phyloP scores from a whole-genome alignment of 2,888 invertebrate genomes.

The Noctuana brunneofusca region DNA sequence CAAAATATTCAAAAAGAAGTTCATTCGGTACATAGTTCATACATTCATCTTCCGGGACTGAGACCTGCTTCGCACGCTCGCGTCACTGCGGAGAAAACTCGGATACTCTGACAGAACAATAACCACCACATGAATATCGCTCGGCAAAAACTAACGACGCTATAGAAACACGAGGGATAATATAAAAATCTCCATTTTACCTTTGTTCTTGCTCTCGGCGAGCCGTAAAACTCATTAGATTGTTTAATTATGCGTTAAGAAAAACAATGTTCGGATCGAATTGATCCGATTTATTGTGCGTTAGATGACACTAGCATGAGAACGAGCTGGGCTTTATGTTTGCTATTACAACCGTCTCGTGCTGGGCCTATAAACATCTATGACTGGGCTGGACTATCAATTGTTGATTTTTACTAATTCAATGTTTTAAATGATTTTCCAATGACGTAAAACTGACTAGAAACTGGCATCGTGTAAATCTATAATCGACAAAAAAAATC shows the following conservation, averaged over 20 bases:
- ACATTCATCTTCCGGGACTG: conserved; percentile 57
- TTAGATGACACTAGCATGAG: conserved; percentile 2
- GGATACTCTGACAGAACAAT: conserved; percentile 56
- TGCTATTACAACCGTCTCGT: too few relatives aligned
- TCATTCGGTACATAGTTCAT: conserved; percentile 29
- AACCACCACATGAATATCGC: conserved; percentile 47
- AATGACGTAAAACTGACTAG: too few relatives aligned
- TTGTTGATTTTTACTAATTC: too few relatives aligned
- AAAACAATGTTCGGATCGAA: conserved; percentile 11
- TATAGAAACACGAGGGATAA: conserved; percentile 39
- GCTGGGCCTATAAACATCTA: background rate
- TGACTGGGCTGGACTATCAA: too few relatives aligned
- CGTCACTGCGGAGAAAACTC: conserved; percentile 44
- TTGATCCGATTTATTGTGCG: conserved; percentile 15
- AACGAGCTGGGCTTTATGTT: background rate
- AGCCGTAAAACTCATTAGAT: conserved; percentile 33
- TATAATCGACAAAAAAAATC: too few relatives aligned
- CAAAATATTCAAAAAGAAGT: conserved; percentile 41
- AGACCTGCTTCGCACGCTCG: conserved; percentile 49
- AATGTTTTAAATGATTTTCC: too few relatives aligned
- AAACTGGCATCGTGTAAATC: too few relatives aligned
- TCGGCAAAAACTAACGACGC: conserved; percentile 47
- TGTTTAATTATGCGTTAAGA: conserved; percentile 29
- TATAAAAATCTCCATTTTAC: conserved; percentile 36
- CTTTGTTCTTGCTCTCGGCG: conserved; percentile 30